A percentile compares a stretch with the other conserved stretches of the same genome.
phyloP scores from a whole-genome alignment of 2,888 invertebrate genomes.

The Callimorpha dominula region DNA sequence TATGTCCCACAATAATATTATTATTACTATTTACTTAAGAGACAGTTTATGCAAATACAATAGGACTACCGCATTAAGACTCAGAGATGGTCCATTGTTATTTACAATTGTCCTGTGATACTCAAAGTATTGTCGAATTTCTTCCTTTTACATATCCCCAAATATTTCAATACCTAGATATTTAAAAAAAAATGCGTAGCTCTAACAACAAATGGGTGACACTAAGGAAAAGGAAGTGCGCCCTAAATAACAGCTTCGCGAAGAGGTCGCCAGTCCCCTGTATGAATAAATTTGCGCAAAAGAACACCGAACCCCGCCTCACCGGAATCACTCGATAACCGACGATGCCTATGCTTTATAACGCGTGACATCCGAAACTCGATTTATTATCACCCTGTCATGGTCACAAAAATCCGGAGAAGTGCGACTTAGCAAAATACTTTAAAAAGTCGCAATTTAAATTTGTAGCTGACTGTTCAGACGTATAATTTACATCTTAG shows the following conservation, averaged over 20 bases:
- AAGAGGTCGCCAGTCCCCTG: constrained; percentile 76
- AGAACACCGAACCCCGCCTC: constrained; percentile 60
- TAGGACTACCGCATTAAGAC: no score
- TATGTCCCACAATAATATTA: no score
- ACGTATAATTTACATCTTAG: neutral
- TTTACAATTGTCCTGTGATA: no score
- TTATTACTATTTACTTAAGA: no score
- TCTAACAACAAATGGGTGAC: constrained; percentile 54
- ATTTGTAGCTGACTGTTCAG: neutral
- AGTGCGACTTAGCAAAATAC: constrained; percentile 43
- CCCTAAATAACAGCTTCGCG: constrained; percentile 81
- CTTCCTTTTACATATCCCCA: neutral
- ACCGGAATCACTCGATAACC: constrained; percentile 84
- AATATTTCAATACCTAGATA: constrained; percentile 25
- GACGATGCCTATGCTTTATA: constrained; percentile 85
- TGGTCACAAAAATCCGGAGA: constrained; percentile 63
- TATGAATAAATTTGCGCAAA: constrained; percentile 82
- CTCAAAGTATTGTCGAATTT: neutral
- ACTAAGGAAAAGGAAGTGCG: constrained; percentile 72
- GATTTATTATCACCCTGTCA: constrained; percentile 82
- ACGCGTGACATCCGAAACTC: constrained; percentile 84
- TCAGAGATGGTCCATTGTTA: no score
- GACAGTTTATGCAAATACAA: no score
- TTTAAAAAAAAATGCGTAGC: constrained; percentile 53
- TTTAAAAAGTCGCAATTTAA: constrained; percentile 6